Evolutionary conservation across 2,888 invertebrate species (phyloP), one percentile per base, ranked within the genome.

Genomic region (Agriopis aurantiaria): DNA sequence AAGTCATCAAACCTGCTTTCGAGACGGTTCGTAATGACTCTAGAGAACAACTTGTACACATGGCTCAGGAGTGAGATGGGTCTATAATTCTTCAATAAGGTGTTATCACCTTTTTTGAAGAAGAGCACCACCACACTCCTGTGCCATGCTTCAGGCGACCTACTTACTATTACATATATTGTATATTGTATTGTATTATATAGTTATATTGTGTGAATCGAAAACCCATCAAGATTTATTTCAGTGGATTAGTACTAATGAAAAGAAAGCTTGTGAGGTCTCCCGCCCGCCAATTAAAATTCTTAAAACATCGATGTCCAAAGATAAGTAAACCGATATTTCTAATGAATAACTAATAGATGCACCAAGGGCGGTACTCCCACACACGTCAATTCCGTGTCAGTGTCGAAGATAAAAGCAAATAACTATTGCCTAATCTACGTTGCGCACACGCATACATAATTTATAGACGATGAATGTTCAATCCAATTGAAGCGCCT

Each of bases 281-380:
- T 65, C 65, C 14, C 41, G 8, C 33, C 45, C 8, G 8, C 48
- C 53, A 58, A 70, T 63, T 66, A 66, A 62, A 58, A 56, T 57
- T 53, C 58, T 45, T 43, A 55, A 66, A 49, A 53, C 53, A 70
- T 33, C 40, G 58, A 76, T 79, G 72, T 80, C 75, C 73, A 71
- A 73, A 74, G 75, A 82, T 78, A 75, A 78, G 72, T 77, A 76
- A 81, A 78, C 72, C 75, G 78, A 79, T 79, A 78, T 73, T 69
- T 81, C 69, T 80, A 81, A 80, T 78, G 79, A 78, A 80, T 75
- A 80, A 75, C 79, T 77, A 82, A 81, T 76, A 80, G 80, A 78
- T 75, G 76, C 78, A 72, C 81, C 85, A 85, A 84, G 82, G 83
- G 84, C 85, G 82, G 79, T 82, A 81, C 82, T 79, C 82, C 82